Base-by-base conservation (phyloP, 2,113 vertebrate species). In the Neotragus moschatus region DNA sequence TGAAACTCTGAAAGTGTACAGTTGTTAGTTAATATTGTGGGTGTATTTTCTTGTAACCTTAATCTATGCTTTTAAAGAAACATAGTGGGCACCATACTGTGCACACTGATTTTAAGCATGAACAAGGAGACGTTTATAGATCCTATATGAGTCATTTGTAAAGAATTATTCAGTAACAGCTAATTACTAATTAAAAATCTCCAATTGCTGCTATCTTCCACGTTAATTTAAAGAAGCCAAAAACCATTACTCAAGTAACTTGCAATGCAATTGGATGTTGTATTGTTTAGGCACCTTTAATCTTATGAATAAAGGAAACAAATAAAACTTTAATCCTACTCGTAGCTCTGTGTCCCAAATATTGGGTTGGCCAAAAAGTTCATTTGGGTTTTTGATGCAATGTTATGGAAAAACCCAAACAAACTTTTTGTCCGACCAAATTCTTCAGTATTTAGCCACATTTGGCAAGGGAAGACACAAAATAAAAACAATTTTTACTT, bases 151-250 rank as follows among this genome's bases (percentile, higher is more conserved):
- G n/a, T 90, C 94, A n/a, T 87, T 77, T 55, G 3, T 79, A 53
- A 94, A 49, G 11, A 75, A 63, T 14, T 90, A 3, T 82, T 90
- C 43, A 47, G 13, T 89, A 84, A 84, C 14, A 91, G 47, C 36
- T 55, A 94, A 49, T 77, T 96, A 80, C 7, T 77, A 81, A 75
- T 94, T 93, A 84, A 96, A 94, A 89, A 82, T 81, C n/a, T 89
- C 45, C 6, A 75, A n/a, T 89, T 43, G 91, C 30, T 79, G 11
- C 28, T 60, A 10, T 45, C 33, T 94, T 79, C 45, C 88, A 55
- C 4, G 14, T 90, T 47, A 61, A 97, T 70, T 93, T 87, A 91
- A 49, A 66, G 23, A 96, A 13, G n/a, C 5, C 21, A 51, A 56
- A 87, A 89, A 36, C 39, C 88, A 61, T 91, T 70, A 89, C 15